Evolutionary conservation across 2,113 vertebrate species (phyloP).

Genomic region (Pygathrix nemaeus): DNA sequence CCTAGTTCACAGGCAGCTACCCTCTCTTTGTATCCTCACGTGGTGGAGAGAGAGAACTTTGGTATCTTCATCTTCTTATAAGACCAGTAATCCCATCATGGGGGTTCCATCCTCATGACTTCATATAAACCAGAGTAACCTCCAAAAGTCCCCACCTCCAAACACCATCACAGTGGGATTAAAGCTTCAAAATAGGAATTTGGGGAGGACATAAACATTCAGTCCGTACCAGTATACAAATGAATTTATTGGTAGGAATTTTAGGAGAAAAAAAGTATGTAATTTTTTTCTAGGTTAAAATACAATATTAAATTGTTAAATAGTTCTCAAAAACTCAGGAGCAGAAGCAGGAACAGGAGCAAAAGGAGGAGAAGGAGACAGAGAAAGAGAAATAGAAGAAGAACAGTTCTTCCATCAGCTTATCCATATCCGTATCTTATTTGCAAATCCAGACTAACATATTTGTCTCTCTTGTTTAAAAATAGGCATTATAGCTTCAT

Average conservation of each 20-base stretch:
- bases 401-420: not conserved
- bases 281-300: not conserved
- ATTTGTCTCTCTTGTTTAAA: not conserved
- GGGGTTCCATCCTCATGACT: not conserved
- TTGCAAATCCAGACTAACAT: not conserved
- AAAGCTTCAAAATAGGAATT: not conserved
- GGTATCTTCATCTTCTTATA: too few species aligned
- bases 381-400: not conserved
- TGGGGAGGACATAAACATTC: not conserved
- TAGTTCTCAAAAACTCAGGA: not conserved
- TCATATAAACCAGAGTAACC: not conserved
- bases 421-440: not conserved
- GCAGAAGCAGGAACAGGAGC: not conserved
- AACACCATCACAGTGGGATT: not conserved
- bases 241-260: not conserved
- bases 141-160: not conserved
- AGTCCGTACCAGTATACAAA: not conserved
- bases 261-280: not conserved
- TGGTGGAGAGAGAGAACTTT: not conserved
- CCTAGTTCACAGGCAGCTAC: not conserved
- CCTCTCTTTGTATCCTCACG: not conserved
- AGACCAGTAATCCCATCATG: not conserved
- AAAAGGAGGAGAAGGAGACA: not conserved
- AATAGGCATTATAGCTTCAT: not conserved
- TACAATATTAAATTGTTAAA: not conserved